These are phyloP conservation scores for Orestias chungarensis DNA, from an alignment of 2,797 vertebrate species.

Conservation along the genomic window DNA sequence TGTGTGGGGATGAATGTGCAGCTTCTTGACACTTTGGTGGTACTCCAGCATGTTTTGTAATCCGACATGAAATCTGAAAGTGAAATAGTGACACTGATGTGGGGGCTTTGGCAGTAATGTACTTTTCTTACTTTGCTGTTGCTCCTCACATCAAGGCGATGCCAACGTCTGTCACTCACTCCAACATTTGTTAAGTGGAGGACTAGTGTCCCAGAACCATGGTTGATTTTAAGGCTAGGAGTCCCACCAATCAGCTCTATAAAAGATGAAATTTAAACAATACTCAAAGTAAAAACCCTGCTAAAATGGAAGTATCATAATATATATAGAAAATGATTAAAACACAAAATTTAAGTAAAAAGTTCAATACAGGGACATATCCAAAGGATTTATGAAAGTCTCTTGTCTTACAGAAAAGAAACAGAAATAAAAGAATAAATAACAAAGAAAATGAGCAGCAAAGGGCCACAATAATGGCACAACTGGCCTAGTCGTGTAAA, in stretches of 20 bases:
- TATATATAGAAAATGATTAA: neutral
- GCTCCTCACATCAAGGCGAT: slow-evolving; percentile 83
- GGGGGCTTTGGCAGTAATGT: neutral
- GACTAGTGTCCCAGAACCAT: slow-evolving; percentile 79
- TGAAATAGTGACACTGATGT: neutral
- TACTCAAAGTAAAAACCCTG: neutral
- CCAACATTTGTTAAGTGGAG: slow-evolving; percentile 81
- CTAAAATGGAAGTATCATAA: slow-evolving; percentile 9
- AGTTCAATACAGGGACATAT: slow-evolving; percentile 12
- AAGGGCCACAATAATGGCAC: neutral
- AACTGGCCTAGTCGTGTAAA: neutral
- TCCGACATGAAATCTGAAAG: neutral
- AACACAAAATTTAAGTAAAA: slow-evolving; percentile 20
- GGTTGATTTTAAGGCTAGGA: slow-evolving; percentile 84
- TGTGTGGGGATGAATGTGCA: slow-evolving; percentile 2
- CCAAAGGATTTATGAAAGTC: slow-evolving; percentile 3
- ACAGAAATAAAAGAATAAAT: neutral
- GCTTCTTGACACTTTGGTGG: neutral
- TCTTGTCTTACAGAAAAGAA: neutral
- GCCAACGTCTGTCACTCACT: slow-evolving; percentile 84
- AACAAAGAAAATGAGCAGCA: neutral
- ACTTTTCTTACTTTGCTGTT: slow-evolving; percentile 79
- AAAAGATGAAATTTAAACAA: slow-evolving; percentile 10
- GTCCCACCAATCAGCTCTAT: slow-evolving; percentile 80
- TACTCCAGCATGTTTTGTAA: slow-evolving; percentile 3